Conservation (phyloP, 2,888 invertebrate species). For the Monochamus alternatus region DNA sequence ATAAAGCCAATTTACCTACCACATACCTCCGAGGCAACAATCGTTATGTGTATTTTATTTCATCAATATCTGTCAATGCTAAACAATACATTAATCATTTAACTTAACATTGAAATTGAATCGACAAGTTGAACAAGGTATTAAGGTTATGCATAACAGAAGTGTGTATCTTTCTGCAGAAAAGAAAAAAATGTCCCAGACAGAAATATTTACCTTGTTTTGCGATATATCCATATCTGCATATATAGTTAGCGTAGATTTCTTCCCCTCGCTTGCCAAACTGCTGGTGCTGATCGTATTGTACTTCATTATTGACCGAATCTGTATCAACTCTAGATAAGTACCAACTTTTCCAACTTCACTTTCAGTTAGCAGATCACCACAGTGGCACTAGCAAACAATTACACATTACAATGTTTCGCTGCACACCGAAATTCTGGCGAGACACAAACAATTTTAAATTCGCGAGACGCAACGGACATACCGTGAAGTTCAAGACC, state of each 20-base stretch:
- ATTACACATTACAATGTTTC: slow-evolving; percentile 24
- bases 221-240: slow-evolving; percentile 74
- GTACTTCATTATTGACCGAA: slow-evolving; percentile 73
- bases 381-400: slow-evolving; percentile 1
- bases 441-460: slow-evolving; percentile 23
- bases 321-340: slow-evolving; percentile 1
- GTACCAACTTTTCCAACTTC: slow-evolving; percentile 18
- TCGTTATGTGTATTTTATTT: background rate
- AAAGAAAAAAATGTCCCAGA: background rate
- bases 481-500: slow-evolving; percentile 13
- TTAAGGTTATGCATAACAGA: background rate
- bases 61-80: slow-evolving; percentile 6
- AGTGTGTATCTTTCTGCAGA: slow-evolving; percentile 16
- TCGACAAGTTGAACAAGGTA: slow-evolving; percentile 36
- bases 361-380: slow-evolving; percentile 21
- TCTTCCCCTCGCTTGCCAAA: slow-evolving; percentile 79
- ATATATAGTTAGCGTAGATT: slow-evolving; percentile 79
- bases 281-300: slow-evolving; percentile 79
- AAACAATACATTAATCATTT: slow-evolving; percentile 9
- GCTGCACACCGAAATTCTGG: background rate
- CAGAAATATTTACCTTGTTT: slow-evolving; percentile 72
- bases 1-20: slow-evolving; percentile 18
- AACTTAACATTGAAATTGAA: slow-evolving; percentile 34
- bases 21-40: background rate
- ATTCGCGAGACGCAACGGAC: slow-evolving; percentile 20